phyloP scores from a whole-genome alignment of 2,113 vertebrate species.

The Caloenas nicobarica region DNA sequence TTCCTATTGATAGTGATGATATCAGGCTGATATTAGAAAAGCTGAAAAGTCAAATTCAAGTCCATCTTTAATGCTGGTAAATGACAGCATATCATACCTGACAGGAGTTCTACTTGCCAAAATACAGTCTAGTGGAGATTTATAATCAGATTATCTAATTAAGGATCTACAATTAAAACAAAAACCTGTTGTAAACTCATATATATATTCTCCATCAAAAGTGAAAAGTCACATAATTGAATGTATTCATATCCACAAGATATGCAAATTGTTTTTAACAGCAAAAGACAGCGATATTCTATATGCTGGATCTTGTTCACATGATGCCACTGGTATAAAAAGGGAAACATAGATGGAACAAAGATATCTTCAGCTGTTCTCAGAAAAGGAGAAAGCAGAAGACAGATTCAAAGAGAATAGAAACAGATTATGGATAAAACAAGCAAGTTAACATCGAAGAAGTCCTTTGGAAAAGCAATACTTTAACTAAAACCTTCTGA shows the following conservation, averaged over 20 bases:
- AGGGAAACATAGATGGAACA: not conserved
- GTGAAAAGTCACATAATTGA: not conserved
- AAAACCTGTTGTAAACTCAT: not conserved
- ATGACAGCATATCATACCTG: not conserved
- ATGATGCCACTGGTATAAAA: not conserved
- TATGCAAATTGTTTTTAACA: not conserved
- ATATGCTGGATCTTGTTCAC: not conserved
- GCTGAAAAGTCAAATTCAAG: not conserved
- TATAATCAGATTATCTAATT: not conserved
- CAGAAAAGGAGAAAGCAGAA: not conserved
- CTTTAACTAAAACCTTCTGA: not conserved
- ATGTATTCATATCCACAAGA: not conserved
- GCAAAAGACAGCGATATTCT: not conserved
- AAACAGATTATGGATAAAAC: not conserved
- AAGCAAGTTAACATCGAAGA: not conserved
- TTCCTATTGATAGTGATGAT: not conserved
- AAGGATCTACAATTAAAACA: not conserved
- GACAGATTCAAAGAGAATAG: not conserved
- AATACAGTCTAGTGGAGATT: not conserved
- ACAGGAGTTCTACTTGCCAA: not conserved
- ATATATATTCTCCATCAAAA: not conserved
- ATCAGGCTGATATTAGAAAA: not conserved
- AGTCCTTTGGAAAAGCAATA: not conserved
- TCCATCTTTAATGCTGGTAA: not conserved
- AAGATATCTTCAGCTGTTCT: not conserved